phyloP scores from a whole-genome alignment of 2,888 invertebrate species.

The Drosophila subsilvestris region DNA sequence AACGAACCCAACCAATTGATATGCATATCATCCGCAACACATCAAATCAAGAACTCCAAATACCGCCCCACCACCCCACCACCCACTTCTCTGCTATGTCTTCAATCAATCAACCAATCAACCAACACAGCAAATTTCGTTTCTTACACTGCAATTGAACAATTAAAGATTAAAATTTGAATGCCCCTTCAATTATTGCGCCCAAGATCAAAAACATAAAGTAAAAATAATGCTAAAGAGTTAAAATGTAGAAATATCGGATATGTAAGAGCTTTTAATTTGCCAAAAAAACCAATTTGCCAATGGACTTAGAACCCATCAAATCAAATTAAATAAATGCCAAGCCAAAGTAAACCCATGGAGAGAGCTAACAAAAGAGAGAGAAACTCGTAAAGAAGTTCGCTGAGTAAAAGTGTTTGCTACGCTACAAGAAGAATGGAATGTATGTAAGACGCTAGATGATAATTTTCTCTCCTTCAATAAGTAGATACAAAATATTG shows the following conservation, averaged over 20 bases:
- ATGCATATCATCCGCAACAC: slow-evolving; percentile 69
- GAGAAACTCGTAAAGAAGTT: slow-evolving; percentile 7
- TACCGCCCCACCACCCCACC: too few species aligned
- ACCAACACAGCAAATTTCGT: neutral
- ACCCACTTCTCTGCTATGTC: slow-evolving; percentile 70
- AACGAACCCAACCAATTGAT: slow-evolving; percentile 31
- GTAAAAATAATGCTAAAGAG: slow-evolving; percentile 14
- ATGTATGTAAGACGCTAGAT: slow-evolving; percentile 15
- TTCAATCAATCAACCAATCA: slow-evolving; percentile 73
- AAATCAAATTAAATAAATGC: slow-evolving; percentile 24
- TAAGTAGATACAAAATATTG: slow-evolving; percentile 4
- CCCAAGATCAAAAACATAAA: slow-evolving; percentile 43
- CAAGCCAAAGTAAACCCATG: slow-evolving; percentile 5
- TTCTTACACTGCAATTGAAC: too few species aligned
- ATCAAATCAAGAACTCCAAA: slow-evolving; percentile 38
- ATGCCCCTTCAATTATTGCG: slow-evolving; percentile 61
- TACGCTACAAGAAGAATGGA: slow-evolving; percentile 54
- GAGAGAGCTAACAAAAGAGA: slow-evolving; percentile 10
- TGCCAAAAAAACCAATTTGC: slow-evolving; percentile 10
- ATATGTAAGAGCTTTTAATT: slow-evolving; percentile 35
- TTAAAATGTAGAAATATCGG: slow-evolving; percentile 18
- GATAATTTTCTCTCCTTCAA: neutral
- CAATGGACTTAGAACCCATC: slow-evolving; percentile 65
- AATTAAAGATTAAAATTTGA: slow-evolving; percentile 12
- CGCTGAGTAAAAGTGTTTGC: slow-evolving; percentile 69